A percentile compares a stretch with the other conserved stretches of the same genome.
Evolutionary conservation across 1,140 invertebrate species (phyloP).

Genomic region (Rhopalosiphum padi): DNA sequence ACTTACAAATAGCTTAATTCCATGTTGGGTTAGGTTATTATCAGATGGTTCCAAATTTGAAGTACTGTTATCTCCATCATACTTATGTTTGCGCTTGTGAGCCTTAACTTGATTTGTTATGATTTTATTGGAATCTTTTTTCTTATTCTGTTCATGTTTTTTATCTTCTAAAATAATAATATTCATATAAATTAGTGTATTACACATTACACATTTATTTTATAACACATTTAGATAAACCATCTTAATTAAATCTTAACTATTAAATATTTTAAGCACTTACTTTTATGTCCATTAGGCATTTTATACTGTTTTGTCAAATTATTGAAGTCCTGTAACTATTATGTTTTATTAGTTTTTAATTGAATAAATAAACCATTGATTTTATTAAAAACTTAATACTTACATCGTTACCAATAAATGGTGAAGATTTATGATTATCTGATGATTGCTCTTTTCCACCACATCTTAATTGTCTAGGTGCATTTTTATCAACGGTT

Average conservation of each 20-base stretch:
- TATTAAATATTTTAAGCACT: not conserved
- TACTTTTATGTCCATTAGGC: not conserved
- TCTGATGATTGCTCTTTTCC: slow-evolving; percentile 51
- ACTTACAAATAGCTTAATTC: slow-evolving; percentile 76
- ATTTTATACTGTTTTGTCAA: not conserved
- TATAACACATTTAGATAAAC: not conserved
- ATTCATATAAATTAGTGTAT: not conserved
- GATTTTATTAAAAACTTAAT: not conserved
- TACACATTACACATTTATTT: not conserved
- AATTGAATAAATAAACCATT: not conserved
- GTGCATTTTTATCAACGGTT: slow-evolving; percentile 77
- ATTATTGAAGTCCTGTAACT: slow-evolving; percentile 7
- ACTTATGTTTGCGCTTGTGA: slow-evolving; percentile 67
- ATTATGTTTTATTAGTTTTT: not conserved
- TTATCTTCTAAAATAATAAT: slow-evolving; percentile 39
- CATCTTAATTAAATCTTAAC: not conserved
- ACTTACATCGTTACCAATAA: slow-evolving; percentile 22
- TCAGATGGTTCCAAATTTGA: slow-evolving; percentile 68
- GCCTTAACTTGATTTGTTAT: slow-evolving; percentile 66
- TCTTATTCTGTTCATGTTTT: slow-evolving; percentile 30
- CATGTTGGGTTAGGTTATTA: slow-evolving; percentile 65
- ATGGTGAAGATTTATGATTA: not conserved
- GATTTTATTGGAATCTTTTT: slow-evolving; percentile 24
- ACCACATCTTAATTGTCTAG: slow-evolving; percentile 69
- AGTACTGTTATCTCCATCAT: slow-evolving; percentile 73